phyloP scores from a whole-genome alignment of 2,888 invertebrate genomes.

The Stenotaenia linearis region DNA sequence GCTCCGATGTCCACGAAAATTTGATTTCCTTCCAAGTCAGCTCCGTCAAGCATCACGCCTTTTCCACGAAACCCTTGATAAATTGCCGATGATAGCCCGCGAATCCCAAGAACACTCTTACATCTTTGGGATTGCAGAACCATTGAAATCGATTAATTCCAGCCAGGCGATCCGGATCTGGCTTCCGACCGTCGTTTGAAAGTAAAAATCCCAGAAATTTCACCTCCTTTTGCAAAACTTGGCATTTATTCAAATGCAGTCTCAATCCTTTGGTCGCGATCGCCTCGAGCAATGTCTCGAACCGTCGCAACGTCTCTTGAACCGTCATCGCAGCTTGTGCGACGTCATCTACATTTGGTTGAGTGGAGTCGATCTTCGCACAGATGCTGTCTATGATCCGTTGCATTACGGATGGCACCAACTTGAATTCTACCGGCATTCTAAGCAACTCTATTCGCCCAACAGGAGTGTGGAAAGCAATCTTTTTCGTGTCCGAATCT shows the following conservation, averaged over 20 bases:
- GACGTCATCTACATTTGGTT: neutral
- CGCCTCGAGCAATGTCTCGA: neutral
- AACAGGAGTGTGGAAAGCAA: neutral
- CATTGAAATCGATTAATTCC: neutral
- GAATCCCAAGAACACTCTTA: neutral
- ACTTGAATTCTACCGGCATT: neutral
- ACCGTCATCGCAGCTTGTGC: neutral
- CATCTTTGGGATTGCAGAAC: neutral
- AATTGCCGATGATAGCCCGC: neutral
- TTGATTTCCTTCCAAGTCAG: neutral
- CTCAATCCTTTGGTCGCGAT: neutral
- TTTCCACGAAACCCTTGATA: neutral
- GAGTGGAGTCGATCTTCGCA: neutral
- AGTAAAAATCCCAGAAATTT: neutral
- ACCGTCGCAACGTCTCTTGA: neutral
- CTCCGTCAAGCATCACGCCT: neutral
- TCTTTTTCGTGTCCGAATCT: neutral
- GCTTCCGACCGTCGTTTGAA: neutral
- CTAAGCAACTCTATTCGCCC: neutral
- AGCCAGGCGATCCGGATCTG: neutral
- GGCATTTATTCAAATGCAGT: neutral
- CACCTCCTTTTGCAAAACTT: neutral
- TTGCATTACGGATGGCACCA: neutral
- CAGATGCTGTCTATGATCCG: neutral
- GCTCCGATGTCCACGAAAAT: neutral